Evolutionary conservation across 1,140 invertebrate genomes (phyloP), one percentile per base, ranked within the genome.

Genomic region (Stratiolaelaps scimitus): DNA sequence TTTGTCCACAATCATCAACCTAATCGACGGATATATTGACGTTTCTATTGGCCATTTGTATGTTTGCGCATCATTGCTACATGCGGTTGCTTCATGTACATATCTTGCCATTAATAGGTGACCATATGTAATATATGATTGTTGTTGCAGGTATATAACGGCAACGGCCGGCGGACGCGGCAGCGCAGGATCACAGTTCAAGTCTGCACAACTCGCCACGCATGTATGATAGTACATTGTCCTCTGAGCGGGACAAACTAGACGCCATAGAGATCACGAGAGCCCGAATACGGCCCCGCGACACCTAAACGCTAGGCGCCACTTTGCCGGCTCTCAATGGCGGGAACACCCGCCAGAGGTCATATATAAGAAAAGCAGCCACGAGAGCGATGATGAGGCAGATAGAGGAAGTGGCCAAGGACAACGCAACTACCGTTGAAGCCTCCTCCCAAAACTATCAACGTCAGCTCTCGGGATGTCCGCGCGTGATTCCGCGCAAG

Each of bases 141-240:
- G 19, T 48, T 28, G 26, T 60, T 60, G 26, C 53, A 60, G 53
- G 34, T 60, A 60, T 23, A 60, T 60, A 26, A 60, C 53, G 23
- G 53, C 53, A 34, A 60, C 26, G 26, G 26, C 53, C 34, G 53
- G 26, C 1, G 53, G 53, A 17, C 53, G 53, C 26, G 34, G 34
- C 34, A 34, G 26, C 53, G 34, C 10, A 40, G 34, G 34, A 40
- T 60, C 53, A 15, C 53, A 60, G 34, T 60, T 60, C 53, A 60
- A 60, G 53, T 60, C 53, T 60, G 53, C 53, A 17, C 53, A 60
- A 60, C 34, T 60, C 26, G 53, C 53, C 17, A 60, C 53, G 26
- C 53, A 60, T 60, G 53, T 60, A 29, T 60, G 53, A 60, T 60
- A 40, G 34, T 40, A 60, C 23, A 60, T 60, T 34, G 53, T 34